Conservation (phyloP, 2,797 vertebrate genomes). For the Neomorphus geoffroyi region DNA sequence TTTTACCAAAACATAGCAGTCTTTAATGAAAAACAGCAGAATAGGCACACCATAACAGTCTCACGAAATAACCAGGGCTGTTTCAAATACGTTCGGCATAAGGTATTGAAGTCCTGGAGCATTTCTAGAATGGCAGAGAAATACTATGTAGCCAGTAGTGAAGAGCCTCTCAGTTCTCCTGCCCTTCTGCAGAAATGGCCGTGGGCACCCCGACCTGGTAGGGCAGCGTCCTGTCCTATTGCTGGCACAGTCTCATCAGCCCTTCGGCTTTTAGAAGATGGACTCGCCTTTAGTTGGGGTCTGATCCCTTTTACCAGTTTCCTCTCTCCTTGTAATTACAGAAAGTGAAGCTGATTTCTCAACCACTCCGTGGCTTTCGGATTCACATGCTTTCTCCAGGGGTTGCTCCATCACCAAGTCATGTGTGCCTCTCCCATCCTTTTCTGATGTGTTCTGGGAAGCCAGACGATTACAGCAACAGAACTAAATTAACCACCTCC, state of each 20-base stretch:
- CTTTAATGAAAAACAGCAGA: background rate
- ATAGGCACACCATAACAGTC: background rate
- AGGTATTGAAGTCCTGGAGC: background rate
- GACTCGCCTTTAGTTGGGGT: background rate
- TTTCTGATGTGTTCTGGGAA: background rate
- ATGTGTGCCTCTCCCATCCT: background rate
- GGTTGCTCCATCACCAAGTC: background rate
- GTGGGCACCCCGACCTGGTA: fast-evolving
- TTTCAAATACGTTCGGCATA: background rate
- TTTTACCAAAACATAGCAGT: background rate
- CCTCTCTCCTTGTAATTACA: background rate
- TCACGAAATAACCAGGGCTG: background rate
- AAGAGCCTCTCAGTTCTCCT: background rate
- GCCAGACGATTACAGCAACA: background rate
- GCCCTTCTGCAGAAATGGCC: background rate
- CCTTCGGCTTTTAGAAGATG: background rate
- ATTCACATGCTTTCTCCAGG: background rate
- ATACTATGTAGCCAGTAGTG: background rate
- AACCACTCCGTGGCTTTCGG: background rate
- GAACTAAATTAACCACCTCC: background rate
- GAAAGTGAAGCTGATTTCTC: background rate
- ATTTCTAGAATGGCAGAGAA: background rate
- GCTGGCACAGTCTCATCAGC: too few relatives aligned
- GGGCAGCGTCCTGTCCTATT: background rate
- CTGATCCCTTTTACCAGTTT: background rate